Evolutionary conservation across 2,113 vertebrate genomes (phyloP).

Genomic region (Phyllopteryx taeniolatus): DNA sequence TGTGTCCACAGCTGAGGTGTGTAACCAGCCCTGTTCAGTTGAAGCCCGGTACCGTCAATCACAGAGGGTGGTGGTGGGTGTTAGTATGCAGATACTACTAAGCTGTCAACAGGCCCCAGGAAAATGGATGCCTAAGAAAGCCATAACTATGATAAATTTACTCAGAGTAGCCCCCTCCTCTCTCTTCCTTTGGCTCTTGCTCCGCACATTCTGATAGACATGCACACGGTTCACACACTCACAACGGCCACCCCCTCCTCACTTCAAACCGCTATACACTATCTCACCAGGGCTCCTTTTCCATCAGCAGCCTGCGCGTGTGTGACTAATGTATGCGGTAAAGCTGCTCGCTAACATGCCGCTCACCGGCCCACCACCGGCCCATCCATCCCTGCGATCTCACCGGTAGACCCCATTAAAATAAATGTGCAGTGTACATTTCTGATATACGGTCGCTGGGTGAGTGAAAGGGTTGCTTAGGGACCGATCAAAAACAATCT

Average conservation of each 20-base stretch:
- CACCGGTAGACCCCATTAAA: slow-evolving; percentile 75
- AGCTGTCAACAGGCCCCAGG: slow-evolving; percentile 86
- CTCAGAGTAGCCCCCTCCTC: slow-evolving; percentile 56
- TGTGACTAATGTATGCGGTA: slow-evolving; percentile 98
- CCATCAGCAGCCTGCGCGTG: slow-evolving; percentile 43
- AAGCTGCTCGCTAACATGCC: slow-evolving; percentile 89
- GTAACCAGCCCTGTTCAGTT: slow-evolving; percentile 42
- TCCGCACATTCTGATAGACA: slow-evolving; percentile 60
- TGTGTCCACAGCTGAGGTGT: slow-evolving; percentile 40
- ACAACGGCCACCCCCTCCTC: slow-evolving; percentile 20
- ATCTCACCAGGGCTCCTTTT: slow-evolving; percentile 71
- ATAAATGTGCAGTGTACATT: slow-evolving; percentile 75
- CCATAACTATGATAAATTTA: slow-evolving; percentile 98
- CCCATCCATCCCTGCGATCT: slow-evolving; percentile 89
- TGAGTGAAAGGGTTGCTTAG: slow-evolving; percentile 51
- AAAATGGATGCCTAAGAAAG: slow-evolving; percentile 94
- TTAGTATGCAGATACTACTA: slow-evolving; percentile 64
- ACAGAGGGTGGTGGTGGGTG: slow-evolving; percentile 27
- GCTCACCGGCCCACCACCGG: slow-evolving; percentile 86
- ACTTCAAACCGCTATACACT: slow-evolving; percentile 70
- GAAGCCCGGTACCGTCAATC: slow-evolving; percentile 59
- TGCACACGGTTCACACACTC: slow-evolving; percentile 57
- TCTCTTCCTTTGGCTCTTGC: slow-evolving; percentile 33
- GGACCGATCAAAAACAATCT: slow-evolving; percentile 45
- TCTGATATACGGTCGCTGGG: slow-evolving; percentile 84